These are phyloP conservation scores for Morus bassanus DNA, from an alignment of 2,797 vertebrate species.

Conservation along the genomic window DNA sequence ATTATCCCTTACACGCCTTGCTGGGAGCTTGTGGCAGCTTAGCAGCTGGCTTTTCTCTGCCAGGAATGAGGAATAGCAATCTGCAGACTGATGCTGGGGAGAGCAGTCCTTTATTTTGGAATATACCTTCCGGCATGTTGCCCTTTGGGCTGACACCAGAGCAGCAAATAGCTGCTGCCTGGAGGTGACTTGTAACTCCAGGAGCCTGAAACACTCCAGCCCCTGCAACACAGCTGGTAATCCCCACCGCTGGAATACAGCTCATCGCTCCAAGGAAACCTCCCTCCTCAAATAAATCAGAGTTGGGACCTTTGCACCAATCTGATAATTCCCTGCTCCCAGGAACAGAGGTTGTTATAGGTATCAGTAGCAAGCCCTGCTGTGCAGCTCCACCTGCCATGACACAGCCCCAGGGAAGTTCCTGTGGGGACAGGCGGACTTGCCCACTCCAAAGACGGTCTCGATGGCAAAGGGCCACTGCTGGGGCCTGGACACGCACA, in stretches of 20 bases:
- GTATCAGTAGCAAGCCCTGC: background rate
- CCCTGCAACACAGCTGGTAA: background rate
- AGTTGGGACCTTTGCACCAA: background rate
- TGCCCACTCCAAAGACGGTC: rapidly evolving
- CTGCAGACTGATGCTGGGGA: background rate
- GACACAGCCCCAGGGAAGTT: background rate
- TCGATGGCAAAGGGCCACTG: background rate
- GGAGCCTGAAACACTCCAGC: background rate
- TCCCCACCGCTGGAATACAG: background rate
- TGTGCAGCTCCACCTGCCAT: background rate
- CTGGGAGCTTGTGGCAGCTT: background rate
- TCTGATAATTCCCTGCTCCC: background rate
- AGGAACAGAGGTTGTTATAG: background rate
- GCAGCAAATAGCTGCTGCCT: background rate
- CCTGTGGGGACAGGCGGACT: too few species aligned
- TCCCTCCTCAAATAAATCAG: background rate
- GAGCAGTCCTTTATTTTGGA: background rate
- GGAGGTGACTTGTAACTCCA: background rate
- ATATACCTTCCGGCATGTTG: background rate
- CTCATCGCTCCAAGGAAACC: background rate
- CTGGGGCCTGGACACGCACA: background rate
- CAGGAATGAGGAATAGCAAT: background rate
- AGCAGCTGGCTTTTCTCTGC: background rate
- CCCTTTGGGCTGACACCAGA: background rate
- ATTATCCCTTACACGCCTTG: background rate